Evolutionary conservation across 1,140 invertebrate genomes (phyloP).

Genomic region (Drosophila ananassae): DNA sequence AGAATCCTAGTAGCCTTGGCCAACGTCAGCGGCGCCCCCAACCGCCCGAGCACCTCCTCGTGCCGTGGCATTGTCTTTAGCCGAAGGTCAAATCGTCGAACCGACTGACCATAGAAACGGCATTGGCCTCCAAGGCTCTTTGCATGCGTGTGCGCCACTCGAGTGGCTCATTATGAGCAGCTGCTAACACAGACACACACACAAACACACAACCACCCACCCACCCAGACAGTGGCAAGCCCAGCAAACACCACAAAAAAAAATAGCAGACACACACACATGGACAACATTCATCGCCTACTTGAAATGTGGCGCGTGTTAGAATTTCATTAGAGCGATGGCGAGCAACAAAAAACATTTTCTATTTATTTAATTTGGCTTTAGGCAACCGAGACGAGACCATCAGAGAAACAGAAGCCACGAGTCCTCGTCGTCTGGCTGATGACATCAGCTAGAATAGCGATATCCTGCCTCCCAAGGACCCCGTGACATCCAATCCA

Average conservation of each 20-base stretch:
- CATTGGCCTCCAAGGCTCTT: slow-evolving; percentile 47
- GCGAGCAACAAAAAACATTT: slow-evolving; percentile 48
- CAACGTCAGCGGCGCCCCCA: slow-evolving; percentile 10
- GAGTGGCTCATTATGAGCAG: slow-evolving; percentile 60
- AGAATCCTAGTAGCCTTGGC: slow-evolving; percentile 18
- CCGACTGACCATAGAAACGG: slow-evolving; percentile 24
- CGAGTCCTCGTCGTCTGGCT: slow-evolving; percentile 38
- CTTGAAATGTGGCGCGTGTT: slow-evolving; percentile 48
- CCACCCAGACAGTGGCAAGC: neutral
- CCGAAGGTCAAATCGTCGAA: slow-evolving; percentile 53
- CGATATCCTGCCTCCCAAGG: slow-evolving; percentile 14
- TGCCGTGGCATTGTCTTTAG: slow-evolving; percentile 56
- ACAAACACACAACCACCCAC: neutral
- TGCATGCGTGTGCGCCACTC: slow-evolving; percentile 56
- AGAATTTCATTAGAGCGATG: slow-evolving; percentile 75
- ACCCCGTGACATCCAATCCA: slow-evolving; percentile 7
- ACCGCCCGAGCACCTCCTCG: neutral
- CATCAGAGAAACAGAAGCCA: slow-evolving; percentile 31
- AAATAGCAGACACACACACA: slow-evolving; percentile 1
- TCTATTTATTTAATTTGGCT: slow-evolving; percentile 75
- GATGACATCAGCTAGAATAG: slow-evolving; percentile 70
- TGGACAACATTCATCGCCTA: slow-evolving; percentile 24
- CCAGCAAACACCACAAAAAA: slow-evolving; percentile 3
- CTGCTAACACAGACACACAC: slow-evolving; percentile 16
- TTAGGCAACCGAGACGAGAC: slow-evolving; percentile 35